Percentiles rank a stretch among this genome's conserved stretches.
phyloP scores from a whole-genome alignment of 2,797 vertebrate species.

The Hozukius guyotensis region DNA sequence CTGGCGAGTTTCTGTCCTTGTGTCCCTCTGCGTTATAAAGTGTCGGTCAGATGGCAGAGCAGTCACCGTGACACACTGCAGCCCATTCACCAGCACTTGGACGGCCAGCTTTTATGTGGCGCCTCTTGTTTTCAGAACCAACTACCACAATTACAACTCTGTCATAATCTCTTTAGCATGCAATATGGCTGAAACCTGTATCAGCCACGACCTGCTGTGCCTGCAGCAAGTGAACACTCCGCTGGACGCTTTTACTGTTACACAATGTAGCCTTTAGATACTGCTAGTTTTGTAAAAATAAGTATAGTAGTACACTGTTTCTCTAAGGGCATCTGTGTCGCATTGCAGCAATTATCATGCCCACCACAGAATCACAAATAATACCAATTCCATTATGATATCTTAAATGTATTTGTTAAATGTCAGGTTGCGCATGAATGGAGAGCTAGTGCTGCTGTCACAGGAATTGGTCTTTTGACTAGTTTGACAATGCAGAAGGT shows the following conservation, averaged over 20 bases:
- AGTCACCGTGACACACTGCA: constrained; percentile 65
- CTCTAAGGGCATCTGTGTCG: not conserved
- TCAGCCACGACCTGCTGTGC: constrained; percentile 43
- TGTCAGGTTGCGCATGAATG: not conserved
- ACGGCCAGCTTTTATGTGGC: constrained; percentile 79
- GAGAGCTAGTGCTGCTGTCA: not conserved
- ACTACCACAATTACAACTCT: constrained; percentile 77
- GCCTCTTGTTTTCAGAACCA: constrained; percentile 73
- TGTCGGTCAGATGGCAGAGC: constrained; percentile 72
- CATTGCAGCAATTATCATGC: not conserved
- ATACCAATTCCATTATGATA: not conserved
- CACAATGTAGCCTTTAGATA: not conserved
- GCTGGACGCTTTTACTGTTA: constrained; percentile 13
- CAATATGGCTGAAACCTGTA: constrained; percentile 54
- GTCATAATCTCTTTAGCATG: constrained; percentile 75
- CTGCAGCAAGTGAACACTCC: constrained; percentile 28
- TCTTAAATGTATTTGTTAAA: not conserved
- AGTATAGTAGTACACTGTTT: not conserved
- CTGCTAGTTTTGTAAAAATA: constrained; percentile 7
- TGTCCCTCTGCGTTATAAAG: constrained; percentile 71
- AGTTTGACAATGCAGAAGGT: not conserved
- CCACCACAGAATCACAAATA: not conserved
- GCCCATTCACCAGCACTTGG: constrained; percentile 61
- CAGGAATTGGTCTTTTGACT: not conserved
- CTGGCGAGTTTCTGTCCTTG: constrained; percentile 70